Base-by-base conservation (phyloP, 2,888 invertebrate species). In the Meliscaeva auricollis region DNA sequence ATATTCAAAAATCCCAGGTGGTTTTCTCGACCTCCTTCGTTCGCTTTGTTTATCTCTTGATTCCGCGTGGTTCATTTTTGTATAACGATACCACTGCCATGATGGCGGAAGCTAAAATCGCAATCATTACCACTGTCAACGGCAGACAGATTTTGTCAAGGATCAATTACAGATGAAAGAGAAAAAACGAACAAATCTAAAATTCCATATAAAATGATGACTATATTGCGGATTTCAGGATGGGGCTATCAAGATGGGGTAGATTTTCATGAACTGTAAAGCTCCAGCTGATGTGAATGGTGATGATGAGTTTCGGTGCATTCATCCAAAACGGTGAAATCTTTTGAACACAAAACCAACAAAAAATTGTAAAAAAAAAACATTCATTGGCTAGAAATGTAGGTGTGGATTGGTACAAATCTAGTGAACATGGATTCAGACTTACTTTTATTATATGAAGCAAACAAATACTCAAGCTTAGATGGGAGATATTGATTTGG, bases 1-100 rank as follows among this genome's bases (percentile, higher is more conserved):
- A 78, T 74, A 81, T 66, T 76, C 70, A 76, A 78, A 78, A 83
- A 78, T 78, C 69, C 74, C 74, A 83, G 69, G 64, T 83, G 69
- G 72, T 62, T 70, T 48, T 50, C 15, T 2, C 2, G 22, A 20
- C 17, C 66, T 52, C 68, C 60, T 52, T 35, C 68, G 41, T 68
- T 35, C 68, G 64, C 60, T 52, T 35, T 60, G 41, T 68, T 35
- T 76, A 72, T 72, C 50, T 44, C 58, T 66, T 54, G 26, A 54
- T 64, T 50, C 50, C 17, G 3, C 52, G 41, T n/a, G n/a, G n/a
- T 80, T 52, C 32, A 35, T n/a, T 48, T 17, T 54, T n/a, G 11
- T 20, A 15, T 46, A 41, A 9, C 50, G 60, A 60, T 64, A 48
- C 38, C 46, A 50, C 17, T 62, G n/a, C n/a, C n/a, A n/a, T n/a